Conservation (phyloP, 2,113 vertebrate genomes). For the Mugil cephalus region DNA sequence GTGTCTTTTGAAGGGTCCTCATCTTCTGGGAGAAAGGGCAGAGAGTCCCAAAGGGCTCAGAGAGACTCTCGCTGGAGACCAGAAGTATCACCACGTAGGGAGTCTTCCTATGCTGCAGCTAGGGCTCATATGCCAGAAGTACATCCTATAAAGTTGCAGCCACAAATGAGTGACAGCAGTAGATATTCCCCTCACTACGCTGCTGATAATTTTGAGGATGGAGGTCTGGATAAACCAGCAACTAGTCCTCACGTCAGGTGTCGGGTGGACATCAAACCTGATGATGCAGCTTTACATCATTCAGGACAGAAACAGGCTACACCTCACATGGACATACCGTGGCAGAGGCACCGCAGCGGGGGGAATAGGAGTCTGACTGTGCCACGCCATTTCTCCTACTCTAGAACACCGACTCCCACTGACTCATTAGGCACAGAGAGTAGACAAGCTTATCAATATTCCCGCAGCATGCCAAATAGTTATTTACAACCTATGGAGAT, state of each 20-base stretch:
- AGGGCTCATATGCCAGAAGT: constrained; percentile 89
- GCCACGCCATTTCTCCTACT: constrained; percentile 86
- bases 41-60: constrained; percentile 83
- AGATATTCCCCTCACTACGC: constrained; percentile 90
- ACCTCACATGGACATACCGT: constrained; percentile 80
- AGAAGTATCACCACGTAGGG: constrained; percentile 87
- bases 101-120: constrained; percentile 82
- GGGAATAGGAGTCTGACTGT: constrained; percentile 86
- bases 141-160: constrained; percentile 95
- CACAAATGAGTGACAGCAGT: constrained; percentile 88
- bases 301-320: constrained; percentile 77
- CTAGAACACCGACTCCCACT: constrained; percentile 91
- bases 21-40: constrained; percentile 83
- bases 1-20: constrained; percentile 85
- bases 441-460: constrained; percentile 83
- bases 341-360: constrained; percentile 82
- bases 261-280: constrained; percentile 95
- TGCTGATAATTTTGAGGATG: constrained; percentile 85
- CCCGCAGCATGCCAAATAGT: constrained; percentile 84
- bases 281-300: constrained; percentile 87
- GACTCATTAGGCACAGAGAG: constrained; percentile 90
- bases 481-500: constrained; percentile 83
- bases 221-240: constrained; percentile 77
- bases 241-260: constrained; percentile 93
- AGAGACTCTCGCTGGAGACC: constrained; percentile 82